Evolutionary conservation across 2,888 invertebrate species (phyloP).

Genomic region (Megalurothrips usitatus): DNA sequence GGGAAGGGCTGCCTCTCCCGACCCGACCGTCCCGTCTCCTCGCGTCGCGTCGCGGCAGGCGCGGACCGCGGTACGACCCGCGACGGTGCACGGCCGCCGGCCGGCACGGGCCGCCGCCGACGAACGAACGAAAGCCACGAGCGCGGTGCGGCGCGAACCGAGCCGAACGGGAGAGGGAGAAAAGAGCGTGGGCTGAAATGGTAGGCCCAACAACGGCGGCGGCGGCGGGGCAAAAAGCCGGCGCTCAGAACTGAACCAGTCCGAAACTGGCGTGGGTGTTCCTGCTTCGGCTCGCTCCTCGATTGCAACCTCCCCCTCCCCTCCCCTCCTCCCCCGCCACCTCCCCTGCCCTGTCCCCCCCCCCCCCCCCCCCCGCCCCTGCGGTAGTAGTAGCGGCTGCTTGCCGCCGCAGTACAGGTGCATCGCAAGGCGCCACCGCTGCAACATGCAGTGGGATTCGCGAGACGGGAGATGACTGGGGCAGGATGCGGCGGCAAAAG

Average conservation of each 20-base stretch:
- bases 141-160: not conserved
- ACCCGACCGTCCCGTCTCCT: no score
- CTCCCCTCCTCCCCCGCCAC: not conserved
- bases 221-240: not conserved
- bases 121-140: not conserved
- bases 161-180: not conserved
- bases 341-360: not conserved
- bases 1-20: no score
- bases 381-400: conserved; percentile 9
- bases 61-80: conserved; percentile 7
- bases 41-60: no score
- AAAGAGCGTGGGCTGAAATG: not conserved
- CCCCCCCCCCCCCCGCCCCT: not conserved
- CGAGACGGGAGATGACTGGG: no score
- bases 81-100: not conserved
- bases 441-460: no score
- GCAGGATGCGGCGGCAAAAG: no score
- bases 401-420: not conserved
- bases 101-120: not conserved
- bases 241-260: conserved; percentile 4
- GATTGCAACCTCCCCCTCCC: conserved; percentile 24
- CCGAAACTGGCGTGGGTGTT: conserved; percentile 10
- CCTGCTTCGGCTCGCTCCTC: not conserved
- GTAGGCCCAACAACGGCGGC: not conserved
- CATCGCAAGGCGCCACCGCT: not conserved